These are phyloP conservation scores for Hepsetus odoe DNA, from an alignment of 2,113 vertebrate species.

Conservation along the genomic window DNA sequence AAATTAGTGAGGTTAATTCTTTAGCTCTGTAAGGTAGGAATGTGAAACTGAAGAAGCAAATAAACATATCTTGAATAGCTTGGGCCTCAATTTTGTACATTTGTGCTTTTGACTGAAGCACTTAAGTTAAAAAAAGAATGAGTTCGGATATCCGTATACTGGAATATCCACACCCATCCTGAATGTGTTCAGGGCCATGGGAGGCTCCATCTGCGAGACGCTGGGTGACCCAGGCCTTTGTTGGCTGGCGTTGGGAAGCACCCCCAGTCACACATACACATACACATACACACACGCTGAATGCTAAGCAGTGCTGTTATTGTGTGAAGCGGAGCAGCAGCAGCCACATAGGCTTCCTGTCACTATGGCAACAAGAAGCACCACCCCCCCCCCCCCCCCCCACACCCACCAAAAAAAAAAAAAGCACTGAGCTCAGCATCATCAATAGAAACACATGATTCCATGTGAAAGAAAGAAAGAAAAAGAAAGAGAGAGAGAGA, in stretches of 20 bases:
- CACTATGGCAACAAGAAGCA: conserved; percentile 74
- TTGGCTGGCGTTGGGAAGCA: conserved; percentile 78
- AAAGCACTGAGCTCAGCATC: conserved; percentile 22
- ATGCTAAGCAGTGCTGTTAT: conserved; percentile 79
- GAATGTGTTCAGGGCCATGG: background rate
- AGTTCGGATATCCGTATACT: background rate
- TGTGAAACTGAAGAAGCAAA: background rate
- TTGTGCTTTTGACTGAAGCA: background rate
- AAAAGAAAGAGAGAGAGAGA: background rate
- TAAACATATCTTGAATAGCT: background rate
- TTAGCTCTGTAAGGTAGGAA: too few relatives aligned
- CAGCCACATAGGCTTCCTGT: conserved; percentile 72
- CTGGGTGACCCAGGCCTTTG: conserved; percentile 77
- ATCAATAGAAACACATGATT: conserved; percentile 33
- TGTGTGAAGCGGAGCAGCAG: conserved; percentile 73
- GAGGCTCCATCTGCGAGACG: conserved; percentile 51
- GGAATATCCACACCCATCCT: background rate
- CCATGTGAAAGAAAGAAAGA: background rate
- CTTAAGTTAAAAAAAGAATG: background rate
- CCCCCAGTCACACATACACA: conserved; percentile 69
- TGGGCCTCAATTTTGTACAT: background rate
- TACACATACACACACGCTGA: conserved; percentile 63
- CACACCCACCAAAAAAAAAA: conserved; percentile 31
- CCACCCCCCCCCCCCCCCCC: conserved; percentile 53
- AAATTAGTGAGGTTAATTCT: too few relatives aligned